Percentiles rank a stretch among this genome's conserved stretches.
Conservation (phyloP, 2,888 invertebrate genomes). For the Heliconius charithonia region DNA sequence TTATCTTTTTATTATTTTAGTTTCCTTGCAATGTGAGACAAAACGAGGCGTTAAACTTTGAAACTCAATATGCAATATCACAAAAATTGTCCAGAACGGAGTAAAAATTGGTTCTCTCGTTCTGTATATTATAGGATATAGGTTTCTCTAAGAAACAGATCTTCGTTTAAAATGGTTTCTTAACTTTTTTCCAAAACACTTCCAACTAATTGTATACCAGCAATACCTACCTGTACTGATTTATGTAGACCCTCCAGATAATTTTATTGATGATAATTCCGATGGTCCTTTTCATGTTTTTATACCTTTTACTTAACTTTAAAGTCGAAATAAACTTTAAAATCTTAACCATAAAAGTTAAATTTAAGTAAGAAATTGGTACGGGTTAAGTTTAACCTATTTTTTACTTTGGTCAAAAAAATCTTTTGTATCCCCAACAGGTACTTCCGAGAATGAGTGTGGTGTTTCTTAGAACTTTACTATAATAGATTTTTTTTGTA, state of each 20-base stretch:
- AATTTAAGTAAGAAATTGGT: neutral
- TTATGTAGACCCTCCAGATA: conserved; percentile 42
- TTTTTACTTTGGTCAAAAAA: conserved; percentile 28
- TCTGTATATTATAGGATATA: neutral
- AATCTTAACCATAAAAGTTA: neutral
- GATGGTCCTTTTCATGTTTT: conserved; percentile 11
- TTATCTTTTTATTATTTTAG: neutral
- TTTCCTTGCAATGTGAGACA: neutral
- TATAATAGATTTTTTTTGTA: conserved; percentile 37
- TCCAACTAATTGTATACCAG: conserved; percentile 20
- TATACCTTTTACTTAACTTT: neutral
- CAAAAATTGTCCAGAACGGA: neutral
- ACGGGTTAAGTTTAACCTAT: neutral
- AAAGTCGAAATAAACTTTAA: neutral
- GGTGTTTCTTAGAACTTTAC: conserved; percentile 66
- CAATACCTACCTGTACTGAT: conserved; percentile 41
- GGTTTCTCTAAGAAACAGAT: neutral
- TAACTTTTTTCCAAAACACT: neutral
- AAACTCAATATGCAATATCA: neutral
- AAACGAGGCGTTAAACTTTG: neutral
- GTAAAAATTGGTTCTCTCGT: neutral
- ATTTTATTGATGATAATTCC: conserved; percentile 43
- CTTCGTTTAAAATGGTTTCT: neutral
- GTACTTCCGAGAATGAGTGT: conserved; percentile 62
- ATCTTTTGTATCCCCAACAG: conserved; percentile 40